phyloP scores from a whole-genome alignment of 2,888 invertebrate species.

The Ornithoptera alexandrae region DNA sequence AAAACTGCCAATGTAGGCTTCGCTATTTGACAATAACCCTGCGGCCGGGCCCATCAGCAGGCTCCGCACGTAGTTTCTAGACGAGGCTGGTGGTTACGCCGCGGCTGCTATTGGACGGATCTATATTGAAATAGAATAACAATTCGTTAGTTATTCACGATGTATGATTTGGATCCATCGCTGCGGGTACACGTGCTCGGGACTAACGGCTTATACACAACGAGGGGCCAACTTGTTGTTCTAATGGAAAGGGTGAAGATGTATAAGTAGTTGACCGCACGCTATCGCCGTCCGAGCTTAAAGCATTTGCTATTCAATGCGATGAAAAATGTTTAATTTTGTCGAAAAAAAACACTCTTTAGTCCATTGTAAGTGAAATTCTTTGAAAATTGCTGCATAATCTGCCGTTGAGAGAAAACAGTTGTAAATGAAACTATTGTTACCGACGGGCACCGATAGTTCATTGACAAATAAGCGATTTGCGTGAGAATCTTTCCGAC shows the following conservation, averaged over 20 bases:
- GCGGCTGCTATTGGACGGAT: constrained; percentile 20
- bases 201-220: constrained; percentile 1
- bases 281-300: constrained; percentile 14
- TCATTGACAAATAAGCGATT: constrained; percentile 11
- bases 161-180: constrained; percentile 7
- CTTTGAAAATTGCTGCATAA: constrained; percentile 21
- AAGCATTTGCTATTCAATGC: constrained; percentile 12
- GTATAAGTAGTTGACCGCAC: constrained; percentile 13
- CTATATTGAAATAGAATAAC: constrained; percentile 8
- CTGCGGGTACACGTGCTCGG: neutral
- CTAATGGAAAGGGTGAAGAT: constrained; percentile 2
- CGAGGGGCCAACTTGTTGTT: too few species aligned
- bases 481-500: constrained; percentile 10
- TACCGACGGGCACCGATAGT: constrained; percentile 3
- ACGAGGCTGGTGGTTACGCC: constrained; percentile 19
- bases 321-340: constrained; percentile 15
- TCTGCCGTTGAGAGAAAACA: constrained; percentile 27
- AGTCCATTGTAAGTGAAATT: constrained; percentile 24
- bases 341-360: constrained; percentile 10
- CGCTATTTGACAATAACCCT: constrained; percentile 8
- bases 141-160: constrained; percentile 11
- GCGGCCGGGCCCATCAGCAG: neutral
- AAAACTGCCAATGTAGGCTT: constrained; percentile 20
- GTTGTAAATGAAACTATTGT: constrained; percentile 5
- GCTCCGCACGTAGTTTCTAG: constrained; percentile 19